A percentile compares a stretch with the other conserved stretches of the same genome.
phyloP scores from a whole-genome alignment of 2,797 vertebrate genomes.

The Rachycentron canadum region DNA sequence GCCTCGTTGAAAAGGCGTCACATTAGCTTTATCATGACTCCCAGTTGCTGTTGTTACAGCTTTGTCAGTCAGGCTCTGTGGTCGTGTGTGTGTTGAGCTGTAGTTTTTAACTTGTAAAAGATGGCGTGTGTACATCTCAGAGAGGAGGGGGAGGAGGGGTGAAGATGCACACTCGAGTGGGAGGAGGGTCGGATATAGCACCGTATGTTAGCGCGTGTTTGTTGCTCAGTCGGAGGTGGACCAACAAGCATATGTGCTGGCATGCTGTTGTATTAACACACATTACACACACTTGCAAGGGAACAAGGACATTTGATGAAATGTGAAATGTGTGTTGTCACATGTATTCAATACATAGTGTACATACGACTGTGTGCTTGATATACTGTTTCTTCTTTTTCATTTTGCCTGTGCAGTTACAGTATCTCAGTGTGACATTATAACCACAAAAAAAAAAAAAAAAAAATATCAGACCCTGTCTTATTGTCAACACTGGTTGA shows the following conservation, averaged over 20 bases:
- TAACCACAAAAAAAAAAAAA: not conserved
- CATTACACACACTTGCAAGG: not conserved
- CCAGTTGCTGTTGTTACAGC: not conserved
- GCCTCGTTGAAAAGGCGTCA: conserved; percentile 13
- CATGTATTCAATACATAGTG: not conserved
- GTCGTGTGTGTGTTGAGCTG: conserved; percentile 1
- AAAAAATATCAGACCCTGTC: not conserved
- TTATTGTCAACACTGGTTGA: not conserved
- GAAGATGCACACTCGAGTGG: conserved; percentile 35
- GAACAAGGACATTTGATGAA: not conserved
- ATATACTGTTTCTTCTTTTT: not conserved
- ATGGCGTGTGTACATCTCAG: conserved; percentile 1
- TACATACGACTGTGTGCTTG: not conserved
- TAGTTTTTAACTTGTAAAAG: conserved; percentile 18
- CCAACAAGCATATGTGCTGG: conserved; percentile 2
- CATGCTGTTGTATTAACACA: not conserved
- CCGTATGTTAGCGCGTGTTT: conserved; percentile 23
- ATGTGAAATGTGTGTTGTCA: not conserved
- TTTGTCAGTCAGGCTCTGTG: conserved; percentile 13
- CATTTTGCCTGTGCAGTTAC: not conserved
- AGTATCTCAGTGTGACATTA: not conserved
- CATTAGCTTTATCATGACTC: conserved; percentile 25
- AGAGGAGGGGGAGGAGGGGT: conserved; percentile 5
- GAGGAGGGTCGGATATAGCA: conserved; percentile 26
- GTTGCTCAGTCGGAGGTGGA: conserved; percentile 15